Base-by-base conservation (phyloP, 1,140 invertebrate genomes). In the Trichonephila clavata region DNA sequence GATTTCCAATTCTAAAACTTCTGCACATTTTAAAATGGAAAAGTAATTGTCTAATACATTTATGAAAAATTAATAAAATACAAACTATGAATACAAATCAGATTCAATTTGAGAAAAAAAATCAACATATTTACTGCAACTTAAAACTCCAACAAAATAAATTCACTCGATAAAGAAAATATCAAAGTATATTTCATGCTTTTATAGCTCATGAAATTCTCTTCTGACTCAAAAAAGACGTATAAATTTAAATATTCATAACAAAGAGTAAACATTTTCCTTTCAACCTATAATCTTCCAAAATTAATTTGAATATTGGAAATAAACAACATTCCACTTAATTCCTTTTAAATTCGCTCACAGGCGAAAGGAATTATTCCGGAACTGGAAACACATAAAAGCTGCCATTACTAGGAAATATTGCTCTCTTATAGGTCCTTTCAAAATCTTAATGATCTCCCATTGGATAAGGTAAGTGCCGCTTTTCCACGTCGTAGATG, bases 371-470 rank as follows among this genome's bases (percentile, higher is more conserved):
- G n/a, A 92, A 92, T 50, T 24, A 92, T 84, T 63, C 60, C 50
- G 59, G 21, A 90, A 84, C 59, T 92, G 14, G 16, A 92, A 90
- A 20, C 61, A 18, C 60, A 83, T 83, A 92, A 92, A 84, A 63
- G 90, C 27, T 43, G 6, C 90, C 90, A 92, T 92, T 65, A 14
- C 20, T n/a, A 91, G 81, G 50, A 92, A 84, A 92, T 92, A 92
- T 92, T 27, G 20, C n/a, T 57, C 32, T 92, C 16, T n/a, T 65
- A 92, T 92, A 65, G 90, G 80, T 92, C 80, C 60, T 63, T 84
- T 92, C 90, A 65, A 92, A 92, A 84, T 84, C 90, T 18, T 50
- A 92, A 92, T 27, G 90, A 84, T 65, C 80, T 18, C 32, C 90
- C 90, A 83, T 92, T 92, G 77, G 80, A 50, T 59, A 18, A 84